phyloP scores from a whole-genome alignment of 2,797 vertebrate genomes.

The Ataeniobius toweri region DNA sequence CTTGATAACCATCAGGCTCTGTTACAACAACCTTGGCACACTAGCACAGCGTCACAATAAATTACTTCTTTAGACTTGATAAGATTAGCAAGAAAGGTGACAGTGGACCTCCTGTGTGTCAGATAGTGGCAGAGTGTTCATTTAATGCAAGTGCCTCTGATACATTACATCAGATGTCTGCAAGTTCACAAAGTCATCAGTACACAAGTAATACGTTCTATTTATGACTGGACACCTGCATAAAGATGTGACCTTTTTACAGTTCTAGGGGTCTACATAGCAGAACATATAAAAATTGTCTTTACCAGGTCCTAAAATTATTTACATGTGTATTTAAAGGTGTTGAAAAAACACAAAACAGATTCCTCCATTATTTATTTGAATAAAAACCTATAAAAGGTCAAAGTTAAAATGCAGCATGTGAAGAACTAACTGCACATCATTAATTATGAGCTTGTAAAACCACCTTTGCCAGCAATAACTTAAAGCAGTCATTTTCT shows the following conservation, averaged over 20 bases:
- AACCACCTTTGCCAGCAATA: background rate
- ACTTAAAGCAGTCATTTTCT: background rate
- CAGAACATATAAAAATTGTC: background rate
- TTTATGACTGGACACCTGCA: background rate
- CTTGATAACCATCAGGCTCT: conserved; percentile 61
- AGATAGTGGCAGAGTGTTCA: conserved; percentile 34
- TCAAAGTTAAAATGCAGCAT: background rate
- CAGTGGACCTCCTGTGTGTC: conserved; percentile 40
- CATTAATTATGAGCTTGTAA: too few relatives aligned
- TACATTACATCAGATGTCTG: background rate
- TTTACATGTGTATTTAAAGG: background rate
- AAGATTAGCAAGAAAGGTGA: conserved; percentile 69
- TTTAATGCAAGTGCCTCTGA: conserved; percentile 16
- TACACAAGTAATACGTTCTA: background rate
- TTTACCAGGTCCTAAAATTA: background rate
- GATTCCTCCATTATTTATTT: background rate
- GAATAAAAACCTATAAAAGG: background rate
- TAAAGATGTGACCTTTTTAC: background rate
- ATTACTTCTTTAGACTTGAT: conserved; percentile 57
- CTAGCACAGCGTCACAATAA: conserved; percentile 36
- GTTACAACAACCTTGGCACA: conserved; percentile 55
- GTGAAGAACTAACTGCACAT: background rate
- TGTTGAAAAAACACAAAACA: background rate
- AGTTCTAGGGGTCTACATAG: background rate
- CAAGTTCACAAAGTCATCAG: background rate